Evolutionary conservation across 2,797 vertebrate species (phyloP), one percentile per base, ranked within the genome.

Genomic region (Peromyscus attwateri): DNA sequence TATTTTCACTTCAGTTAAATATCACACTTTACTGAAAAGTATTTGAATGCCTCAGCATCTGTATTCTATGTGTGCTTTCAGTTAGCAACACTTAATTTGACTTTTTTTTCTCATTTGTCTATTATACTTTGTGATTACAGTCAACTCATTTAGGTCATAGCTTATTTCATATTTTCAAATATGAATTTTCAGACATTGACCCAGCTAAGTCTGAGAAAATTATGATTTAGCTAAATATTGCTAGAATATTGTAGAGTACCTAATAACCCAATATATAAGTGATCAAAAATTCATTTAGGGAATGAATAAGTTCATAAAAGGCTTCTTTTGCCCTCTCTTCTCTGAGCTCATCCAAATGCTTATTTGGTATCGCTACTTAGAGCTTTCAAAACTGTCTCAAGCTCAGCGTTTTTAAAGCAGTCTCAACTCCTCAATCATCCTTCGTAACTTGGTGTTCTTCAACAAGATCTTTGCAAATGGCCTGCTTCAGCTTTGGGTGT

Each of bases 101-200:
- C 62, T 79, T 37, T 85, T 23, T 55, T 6, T 19, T 60, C 62
- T 95, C 34, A 73, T 71, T 55, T 62, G 1, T 87, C n/a, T 60
- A 52, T 40, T 71, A 87, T 62, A 34, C 27, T 40, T 91, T 27
- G 79, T n/a, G 46, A 87, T 70, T 79, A 87, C 91, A 80, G 31
- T 52, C 52, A 37, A 80, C 31, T 80, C 52, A 37, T 87, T 95
- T 55, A 62, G 8, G 40, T 46, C 49, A 95, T 12, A 77, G 23
- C 16, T 60, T 31, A 91, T 49, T 43, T 91, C 16, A 34, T 70
- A 91, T 85, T 91, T 85, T 84, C 52, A 77, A 85, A 79, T 79
- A 55, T 71, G 6, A 62, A 79, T 40, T 79, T 95, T 60, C 34
- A 95, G 49, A 68, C 43, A 91, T 19, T 13, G 25, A 80, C 60